These are phyloP conservation scores for Psilopogon haemacephalus DNA, from an alignment of 2,113 vertebrate species.

Conservation along the genomic window DNA sequence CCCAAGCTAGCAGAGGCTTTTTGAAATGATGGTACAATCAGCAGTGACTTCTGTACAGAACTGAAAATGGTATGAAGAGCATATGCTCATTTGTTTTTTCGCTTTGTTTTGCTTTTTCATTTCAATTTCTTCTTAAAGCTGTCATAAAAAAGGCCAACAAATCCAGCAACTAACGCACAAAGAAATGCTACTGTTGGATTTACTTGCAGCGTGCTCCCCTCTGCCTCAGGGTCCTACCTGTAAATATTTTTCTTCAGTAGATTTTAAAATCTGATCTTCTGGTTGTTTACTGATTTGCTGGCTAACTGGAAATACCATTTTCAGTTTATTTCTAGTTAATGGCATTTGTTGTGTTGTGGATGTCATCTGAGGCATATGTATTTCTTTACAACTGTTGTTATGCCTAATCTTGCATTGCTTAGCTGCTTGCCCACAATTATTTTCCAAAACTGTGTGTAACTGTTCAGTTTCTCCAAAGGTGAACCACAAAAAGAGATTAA, in stretches of 20 bases:
- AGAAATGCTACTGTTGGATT: neutral
- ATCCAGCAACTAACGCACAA: neutral
- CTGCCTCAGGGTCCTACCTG: neutral
- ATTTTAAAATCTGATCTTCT: neutral
- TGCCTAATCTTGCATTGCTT: neutral
- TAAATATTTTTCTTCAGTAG: neutral
- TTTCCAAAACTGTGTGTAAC: neutral
- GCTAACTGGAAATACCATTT: neutral
- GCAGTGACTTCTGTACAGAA: neutral
- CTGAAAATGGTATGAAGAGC: neutral
- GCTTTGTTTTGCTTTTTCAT: neutral
- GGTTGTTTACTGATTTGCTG: neutral
- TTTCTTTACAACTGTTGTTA: neutral
- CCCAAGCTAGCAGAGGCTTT: neutral
- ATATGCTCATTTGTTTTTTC: neutral
- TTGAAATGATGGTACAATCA: neutral
- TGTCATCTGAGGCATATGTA: neutral
- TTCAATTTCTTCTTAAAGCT: neutral
- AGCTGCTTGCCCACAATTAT: neutral
- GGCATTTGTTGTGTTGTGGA: neutral
- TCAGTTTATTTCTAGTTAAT: neutral
- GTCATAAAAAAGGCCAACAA: neutral
- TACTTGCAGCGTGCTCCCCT: neutral
- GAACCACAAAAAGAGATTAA: slow-evolving; percentile 21
- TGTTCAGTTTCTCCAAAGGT: slow-evolving; percentile 20